These are phyloP conservation scores for Drosophila yooni DNA, from an alignment of 2,888 invertebrate genomes.

Conservation along the genomic window DNA sequence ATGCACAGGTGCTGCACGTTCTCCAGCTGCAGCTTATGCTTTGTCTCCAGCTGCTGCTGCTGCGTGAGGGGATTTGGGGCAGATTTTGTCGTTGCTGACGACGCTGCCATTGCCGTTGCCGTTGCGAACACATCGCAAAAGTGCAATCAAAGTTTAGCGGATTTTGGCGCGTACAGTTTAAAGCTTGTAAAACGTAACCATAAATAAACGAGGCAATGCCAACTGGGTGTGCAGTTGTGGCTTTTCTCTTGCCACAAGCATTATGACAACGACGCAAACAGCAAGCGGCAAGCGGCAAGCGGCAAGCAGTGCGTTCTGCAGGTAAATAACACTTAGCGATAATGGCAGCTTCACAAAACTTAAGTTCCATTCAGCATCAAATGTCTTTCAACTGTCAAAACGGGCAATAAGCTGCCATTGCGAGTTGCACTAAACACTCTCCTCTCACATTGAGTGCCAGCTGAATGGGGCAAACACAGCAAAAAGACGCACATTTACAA, in stretches of 20 bases:
- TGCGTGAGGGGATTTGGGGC: slow-evolving; percentile 41
- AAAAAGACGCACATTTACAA: not conserved
- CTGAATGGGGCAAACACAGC: slow-evolving; percentile 1
- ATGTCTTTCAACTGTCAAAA: slow-evolving; percentile 48
- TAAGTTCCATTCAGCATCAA: slow-evolving; percentile 53
- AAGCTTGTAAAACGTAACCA: slow-evolving; percentile 72
- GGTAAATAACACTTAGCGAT: slow-evolving; percentile 65
- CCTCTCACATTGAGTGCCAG: slow-evolving; percentile 3
- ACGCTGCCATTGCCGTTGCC: slow-evolving; percentile 1
- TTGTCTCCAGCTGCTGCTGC: slow-evolving; percentile 11
- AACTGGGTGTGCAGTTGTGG: slow-evolving; percentile 1
- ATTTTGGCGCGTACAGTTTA: slow-evolving; percentile 55
- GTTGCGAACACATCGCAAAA: slow-evolving; percentile 38
- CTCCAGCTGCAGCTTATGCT: slow-evolving; percentile 15
- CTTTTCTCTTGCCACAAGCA: slow-evolving; percentile 1
- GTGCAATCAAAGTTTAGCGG: slow-evolving; percentile 69
- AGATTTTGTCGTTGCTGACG: slow-evolving; percentile 3
- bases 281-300: not conserved
- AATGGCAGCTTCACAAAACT: slow-evolving; percentile 47
- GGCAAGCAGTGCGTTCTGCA: slow-evolving; percentile 1
- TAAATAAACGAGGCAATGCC: slow-evolving; percentile 62
- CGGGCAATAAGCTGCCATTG: slow-evolving; percentile 29
- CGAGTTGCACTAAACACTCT: slow-evolving; percentile 29
- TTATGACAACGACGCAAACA: slow-evolving; percentile 15
- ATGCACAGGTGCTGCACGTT: slow-evolving; percentile 59